Base-by-base conservation (phyloP, 2,888 invertebrate genomes). In the Phyllotreta striolata region DNA sequence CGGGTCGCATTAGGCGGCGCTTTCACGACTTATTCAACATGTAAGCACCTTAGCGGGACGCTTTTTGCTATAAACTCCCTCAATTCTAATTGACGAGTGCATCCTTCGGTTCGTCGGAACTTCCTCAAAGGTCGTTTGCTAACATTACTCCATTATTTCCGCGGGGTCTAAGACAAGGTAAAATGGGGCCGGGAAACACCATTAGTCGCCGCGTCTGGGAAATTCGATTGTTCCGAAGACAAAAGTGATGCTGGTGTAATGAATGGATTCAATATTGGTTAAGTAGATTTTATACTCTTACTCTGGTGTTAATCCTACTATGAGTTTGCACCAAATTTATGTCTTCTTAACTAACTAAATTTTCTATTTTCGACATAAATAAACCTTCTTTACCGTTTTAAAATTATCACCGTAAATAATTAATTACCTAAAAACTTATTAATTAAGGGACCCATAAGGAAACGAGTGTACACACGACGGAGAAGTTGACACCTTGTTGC, bases 1-100 rank as follows among this genome's bases (percentile, higher is more conserved):
- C 60, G 73, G 71, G 72, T 70, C 66, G 66, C 64, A 72, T 73
- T 73, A 71, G 64, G 66, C 56, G 65, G 64, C 62, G 60, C 66
- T 71, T 67, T 66, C 63, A 43, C 54, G 60, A 56, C 67, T 57
- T 61, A 63, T 61, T 61, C 51, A 13, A 38, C 58, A 14, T 58
- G 55, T 59, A 66, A 60, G 62, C 62, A 63, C 55, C 62, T 61
- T 62, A 39, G 57, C 39, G 57, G 56, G 56, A 34, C 44, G 66
- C 68, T 69, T 68, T 67, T 68, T 69, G 71, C 62, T 62, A 63
- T 68, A 67, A 65, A 56, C 63, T 54, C 44, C 59, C 65, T 61
- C 64, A 66, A 67, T 70, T 64, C 63, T 70, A 71, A 68, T 70
- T 70, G 68, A 70, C 64, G 67, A 69, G 66, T 68, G 69, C 66